Evolutionary conservation across 2,113 vertebrate genomes (phyloP).

Genomic region (Oryzias curvinotus): DNA sequence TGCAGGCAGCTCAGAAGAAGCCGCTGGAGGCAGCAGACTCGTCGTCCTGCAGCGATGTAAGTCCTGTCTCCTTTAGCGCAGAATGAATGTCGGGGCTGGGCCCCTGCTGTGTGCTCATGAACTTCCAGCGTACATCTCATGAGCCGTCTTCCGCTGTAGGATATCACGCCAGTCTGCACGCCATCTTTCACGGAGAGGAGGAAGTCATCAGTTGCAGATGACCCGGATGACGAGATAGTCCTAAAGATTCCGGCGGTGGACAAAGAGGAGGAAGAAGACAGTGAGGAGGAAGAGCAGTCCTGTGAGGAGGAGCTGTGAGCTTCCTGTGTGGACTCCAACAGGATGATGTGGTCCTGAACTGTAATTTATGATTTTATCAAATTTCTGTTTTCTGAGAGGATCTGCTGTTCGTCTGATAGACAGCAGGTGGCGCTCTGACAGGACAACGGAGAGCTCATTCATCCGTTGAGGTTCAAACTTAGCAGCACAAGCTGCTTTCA

Average conservation of each 20-base stretch:
- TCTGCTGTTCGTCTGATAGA: too few species aligned
- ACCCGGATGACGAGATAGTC: constrained; percentile 76
- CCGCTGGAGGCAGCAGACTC: constrained; percentile 36
- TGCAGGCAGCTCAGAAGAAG: constrained; percentile 70
- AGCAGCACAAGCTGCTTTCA: too few species aligned
- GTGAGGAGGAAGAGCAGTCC: not conserved
- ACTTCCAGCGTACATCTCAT: not conserved
- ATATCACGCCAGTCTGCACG: constrained; percentile 86
- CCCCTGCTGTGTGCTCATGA: too few species aligned
- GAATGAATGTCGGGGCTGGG: not conserved
- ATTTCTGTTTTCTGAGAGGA: too few species aligned
- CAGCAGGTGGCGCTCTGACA: too few species aligned
- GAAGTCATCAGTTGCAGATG: constrained; percentile 66
- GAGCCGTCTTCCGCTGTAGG: constrained; percentile 62
- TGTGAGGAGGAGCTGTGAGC: constrained; percentile 26
- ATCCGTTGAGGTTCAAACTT: too few species aligned
- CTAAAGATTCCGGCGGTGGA: constrained; percentile 68
- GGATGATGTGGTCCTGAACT: not conserved
- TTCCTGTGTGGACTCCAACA: not conserved
- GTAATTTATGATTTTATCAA: not conserved
- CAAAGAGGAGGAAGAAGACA: constrained; percentile 41
- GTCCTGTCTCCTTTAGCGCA: constrained; percentile 58
- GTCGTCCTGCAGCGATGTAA: constrained; percentile 71
- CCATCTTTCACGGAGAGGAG: constrained; percentile 85
- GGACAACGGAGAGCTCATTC: too few species aligned